Evolutionary conservation across 2,888 invertebrate genomes (phyloP), one percentile per base, ranked within the genome.

Genomic region (Nowickia ferox): DNA sequence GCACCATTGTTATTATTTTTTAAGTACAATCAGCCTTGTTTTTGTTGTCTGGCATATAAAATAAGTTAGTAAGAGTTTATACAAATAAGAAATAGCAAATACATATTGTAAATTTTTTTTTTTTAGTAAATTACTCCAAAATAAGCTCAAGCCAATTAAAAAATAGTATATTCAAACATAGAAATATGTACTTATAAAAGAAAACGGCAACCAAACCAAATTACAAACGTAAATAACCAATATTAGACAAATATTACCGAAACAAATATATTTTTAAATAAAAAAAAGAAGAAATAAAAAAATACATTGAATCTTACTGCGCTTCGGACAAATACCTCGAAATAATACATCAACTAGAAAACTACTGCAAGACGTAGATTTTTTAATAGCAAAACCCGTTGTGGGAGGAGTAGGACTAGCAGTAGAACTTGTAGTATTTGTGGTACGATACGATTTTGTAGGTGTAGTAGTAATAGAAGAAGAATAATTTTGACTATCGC

Each of bases 311-410:
- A 89, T 90, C 90, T 92, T 92, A 91, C 91, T 92, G 91, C 91
- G 90, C 90, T 91, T 86, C 86, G 86, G 90, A 92, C 92, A 92
- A 93, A 93, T 93, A 93, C 93, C 93, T 93, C 93, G 92, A 92
- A 93, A 93, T 90, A 93, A 90, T 89, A 92, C 91, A 93, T 93
- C 93, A 91, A 93, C 92, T 90, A 93, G 92, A 91, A 93, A 93
- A 92, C 92, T 93, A 93, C 93, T 93, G 93, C 93, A 93, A 90
- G 93, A 93, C 90, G 93, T 92, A 90, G 93, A 93, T 92, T 93
- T 93, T 90, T 92, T 92, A 89, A 93, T 92, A 89, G 90, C 89
- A 89, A 89, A 92, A 53, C 83, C 86, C 79, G 83, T 30, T 84
- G 89, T 88, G 88, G 86, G 85, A 87, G 84, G 86, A 84, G 79